A percentile compares a stretch with the other conserved stretches of the same genome.
Evolutionary conservation across 2,888 invertebrate species (phyloP).

Genomic region (Xanthostigma xanthostigma): DNA sequence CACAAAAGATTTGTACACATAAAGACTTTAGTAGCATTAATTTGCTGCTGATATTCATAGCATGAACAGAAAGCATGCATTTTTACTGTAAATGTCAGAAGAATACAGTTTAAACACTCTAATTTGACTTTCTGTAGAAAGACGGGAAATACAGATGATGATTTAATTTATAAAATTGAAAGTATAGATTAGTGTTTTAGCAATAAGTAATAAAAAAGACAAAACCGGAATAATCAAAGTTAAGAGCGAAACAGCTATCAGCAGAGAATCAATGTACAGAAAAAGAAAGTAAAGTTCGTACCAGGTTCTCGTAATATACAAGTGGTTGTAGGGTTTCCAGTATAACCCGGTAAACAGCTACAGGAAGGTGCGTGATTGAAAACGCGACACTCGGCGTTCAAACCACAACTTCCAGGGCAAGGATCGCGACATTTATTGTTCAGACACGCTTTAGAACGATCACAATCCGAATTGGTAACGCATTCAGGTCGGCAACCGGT

Average conservation of each 20-base stretch:
- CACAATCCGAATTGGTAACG: slow-evolving; percentile 48
- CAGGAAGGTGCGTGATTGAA: slow-evolving; percentile 53
- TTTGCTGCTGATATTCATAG: too few relatives aligned
- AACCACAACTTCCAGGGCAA: slow-evolving; percentile 41
- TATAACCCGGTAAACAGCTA: slow-evolving; percentile 40
- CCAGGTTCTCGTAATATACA: slow-evolving; percentile 27
- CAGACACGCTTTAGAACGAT: slow-evolving; percentile 44
- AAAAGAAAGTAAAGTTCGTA: slow-evolving; percentile 17
- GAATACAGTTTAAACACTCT: too few relatives aligned
- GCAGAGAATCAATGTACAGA: not conserved
- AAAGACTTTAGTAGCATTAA: too few relatives aligned
- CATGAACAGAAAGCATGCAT: too few relatives aligned
- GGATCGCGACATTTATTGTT: slow-evolving; percentile 49
- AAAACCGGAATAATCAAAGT: too few relatives aligned
- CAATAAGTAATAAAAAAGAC: too few relatives aligned
- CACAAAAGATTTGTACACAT: slow-evolving; percentile 7
- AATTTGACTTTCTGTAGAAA: too few relatives aligned
- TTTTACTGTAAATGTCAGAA: too few relatives aligned
- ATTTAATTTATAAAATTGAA: too few relatives aligned
- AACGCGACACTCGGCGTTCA: slow-evolving; percentile 41
- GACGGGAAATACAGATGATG: too few relatives aligned
- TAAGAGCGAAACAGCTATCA: too few relatives aligned
- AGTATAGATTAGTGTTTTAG: too few relatives aligned
- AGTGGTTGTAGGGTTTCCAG: slow-evolving; percentile 41
- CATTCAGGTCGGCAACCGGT: slow-evolving; percentile 54